Base-by-base conservation (phyloP, 2,797 vertebrate genomes). In the Pangasius sanitwongsei region DNA sequence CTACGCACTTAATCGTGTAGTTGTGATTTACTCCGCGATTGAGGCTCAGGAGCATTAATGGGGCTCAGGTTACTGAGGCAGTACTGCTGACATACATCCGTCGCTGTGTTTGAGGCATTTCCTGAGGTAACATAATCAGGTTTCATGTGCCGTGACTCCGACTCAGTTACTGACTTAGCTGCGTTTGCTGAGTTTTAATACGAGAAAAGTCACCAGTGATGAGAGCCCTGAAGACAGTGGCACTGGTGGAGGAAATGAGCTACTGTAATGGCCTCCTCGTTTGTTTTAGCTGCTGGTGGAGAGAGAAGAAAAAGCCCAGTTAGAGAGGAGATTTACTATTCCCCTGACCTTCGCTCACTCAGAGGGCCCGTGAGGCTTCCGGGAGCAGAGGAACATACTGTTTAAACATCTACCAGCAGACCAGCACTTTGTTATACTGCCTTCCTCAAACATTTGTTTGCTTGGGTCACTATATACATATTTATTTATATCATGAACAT, bases 311-410 rank as follows among this genome's bases (percentile, higher is more conserved):
- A 59, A 74, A 34, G 53, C 18, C 81, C n/a, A 41, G 67, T 83
- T 83, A 87, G 81, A 69, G 67, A 70, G 31, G 59, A 50, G 85
- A 72, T 90, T 72, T 90, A 86, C 88, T 72, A 88, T 90, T 88
- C 83, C 75, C 80, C 55, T 86, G 86, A 87, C 86, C 75, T 82
- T 85, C 18, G n/a, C 65, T 70, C n/a, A 63, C 69, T 74, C 57
- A 44, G 78, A 5, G 28, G 50, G 37, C 13, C 53, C n/a, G 50
- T n/a, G 41, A 85, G 69, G 67, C 25, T 74, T 81, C 63, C 13
- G 9, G 72, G n/a, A 72, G 41, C 63, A 53, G 55, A 9, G 59
- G 50, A 34, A 23, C 31, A 48, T 48, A 15, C 41, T 44, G 41
- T n/a, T 83, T 41, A 59, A 83, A 61, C 12, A 25, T 83, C 53